Percentiles rank a stretch among this genome's conserved stretches.
Evolutionary conservation across 2,888 invertebrate genomes (phyloP).

Genomic region (Heteropelma amictum): DNA sequence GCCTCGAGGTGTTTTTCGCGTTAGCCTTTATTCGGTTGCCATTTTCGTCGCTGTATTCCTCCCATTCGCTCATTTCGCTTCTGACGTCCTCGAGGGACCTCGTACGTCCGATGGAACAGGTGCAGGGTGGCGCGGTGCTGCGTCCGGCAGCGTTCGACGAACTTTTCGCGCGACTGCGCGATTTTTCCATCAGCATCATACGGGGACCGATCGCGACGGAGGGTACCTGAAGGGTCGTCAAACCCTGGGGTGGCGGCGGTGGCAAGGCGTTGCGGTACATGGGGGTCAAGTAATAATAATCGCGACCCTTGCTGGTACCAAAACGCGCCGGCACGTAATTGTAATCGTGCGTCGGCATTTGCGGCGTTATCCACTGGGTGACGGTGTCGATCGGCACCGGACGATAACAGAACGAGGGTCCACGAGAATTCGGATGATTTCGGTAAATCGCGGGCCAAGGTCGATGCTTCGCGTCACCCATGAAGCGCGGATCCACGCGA

Average conservation of each 20-base stretch:
- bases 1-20: conserved; percentile 79
- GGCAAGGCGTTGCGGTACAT: conserved; percentile 85
- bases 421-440: conserved; percentile 64
- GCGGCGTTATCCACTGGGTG: conserved; percentile 80
- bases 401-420: conserved; percentile 77
- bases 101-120: conserved; percentile 81
- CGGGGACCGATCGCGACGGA: conserved; percentile 68
- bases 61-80: conserved; percentile 83
- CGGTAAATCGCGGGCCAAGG: conserved; percentile 85
- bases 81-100: conserved; percentile 87
- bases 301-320: conserved; percentile 76
- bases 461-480: conserved; percentile 79
- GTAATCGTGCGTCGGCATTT: conserved; percentile 78
- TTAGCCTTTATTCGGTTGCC: conserved; percentile 80
- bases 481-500: conserved; percentile 81
- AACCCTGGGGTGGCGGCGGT: conserved; percentile 75
- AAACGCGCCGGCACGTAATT: conserved; percentile 80
- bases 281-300: conserved; percentile 84
- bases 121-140: conserved; percentile 78
- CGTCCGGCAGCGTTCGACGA: conserved; percentile 64
- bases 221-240: conserved; percentile 54
- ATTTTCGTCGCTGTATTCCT: conserved; percentile 82
- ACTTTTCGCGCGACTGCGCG: conserved; percentile 68
- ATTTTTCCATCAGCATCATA: conserved; percentile 73
- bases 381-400: conserved; percentile 78